Evolutionary conservation across 2,888 invertebrate genomes (phyloP).

Genomic region (Archips xylosteana): DNA sequence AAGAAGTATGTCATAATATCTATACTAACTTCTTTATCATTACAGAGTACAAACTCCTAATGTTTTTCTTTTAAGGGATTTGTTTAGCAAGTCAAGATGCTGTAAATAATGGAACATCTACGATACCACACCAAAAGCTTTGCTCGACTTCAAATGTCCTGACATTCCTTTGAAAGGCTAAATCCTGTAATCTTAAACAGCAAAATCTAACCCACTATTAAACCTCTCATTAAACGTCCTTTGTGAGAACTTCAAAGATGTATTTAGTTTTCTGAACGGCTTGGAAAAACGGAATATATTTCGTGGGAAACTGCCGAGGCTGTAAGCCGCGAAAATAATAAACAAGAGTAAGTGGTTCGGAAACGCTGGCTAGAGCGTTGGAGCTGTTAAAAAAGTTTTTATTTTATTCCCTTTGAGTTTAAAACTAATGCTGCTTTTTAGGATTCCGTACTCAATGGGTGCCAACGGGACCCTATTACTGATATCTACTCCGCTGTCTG

Average conservation of each 20-base stretch:
- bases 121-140: neutral
- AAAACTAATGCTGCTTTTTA: too few species aligned
- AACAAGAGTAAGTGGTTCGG: neutral
- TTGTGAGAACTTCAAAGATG: slow-evolving; percentile 38
- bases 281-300: neutral
- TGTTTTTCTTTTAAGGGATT: neutral
- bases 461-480: too few species aligned
- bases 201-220: slow-evolving; percentile 14
- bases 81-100: neutral
- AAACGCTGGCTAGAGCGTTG: neutral
- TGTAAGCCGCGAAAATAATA: slow-evolving; percentile 7
- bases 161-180: neutral
- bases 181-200: slow-evolving; percentile 5
- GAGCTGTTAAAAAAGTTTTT: neutral
- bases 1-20: too few species aligned
- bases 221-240: slow-evolving; percentile 33
- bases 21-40: too few species aligned
- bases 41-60: too few species aligned
- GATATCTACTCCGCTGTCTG: too few species aligned
- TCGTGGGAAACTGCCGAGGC: neutral
- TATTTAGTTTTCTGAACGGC: slow-evolving; percentile 34
- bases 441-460: too few species aligned
- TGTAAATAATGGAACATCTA: neutral
- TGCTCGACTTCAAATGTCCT: slow-evolving; percentile 2
- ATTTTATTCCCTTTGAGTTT: too few species aligned